Evolutionary conservation across 1,140 invertebrate genomes (phyloP).

Genomic region (Manduca sexta): DNA sequence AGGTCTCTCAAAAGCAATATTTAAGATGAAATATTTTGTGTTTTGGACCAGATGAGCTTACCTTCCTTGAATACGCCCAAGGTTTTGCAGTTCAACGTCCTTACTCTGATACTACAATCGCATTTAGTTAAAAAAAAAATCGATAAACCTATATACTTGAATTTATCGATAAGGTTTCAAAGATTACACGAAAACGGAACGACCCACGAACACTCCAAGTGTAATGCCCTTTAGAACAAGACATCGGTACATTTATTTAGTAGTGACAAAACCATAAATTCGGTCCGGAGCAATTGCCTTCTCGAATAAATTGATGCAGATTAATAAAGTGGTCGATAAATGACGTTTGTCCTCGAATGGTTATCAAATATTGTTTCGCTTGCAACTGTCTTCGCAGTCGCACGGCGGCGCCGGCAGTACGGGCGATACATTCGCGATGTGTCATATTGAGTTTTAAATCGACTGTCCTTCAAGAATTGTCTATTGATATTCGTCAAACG

Average conservation of each 20-base stretch:
- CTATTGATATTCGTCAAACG: not conserved
- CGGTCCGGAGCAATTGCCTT: constrained; percentile 40
- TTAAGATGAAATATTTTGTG: too few relatives aligned
- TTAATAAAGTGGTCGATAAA: constrained; percentile 59
- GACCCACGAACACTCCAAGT: too few relatives aligned
- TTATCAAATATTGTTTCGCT: constrained; percentile 59
- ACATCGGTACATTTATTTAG: constrained; percentile 1
- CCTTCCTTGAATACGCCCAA: too few relatives aligned
- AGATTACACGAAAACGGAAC: too few relatives aligned
- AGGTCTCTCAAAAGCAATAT: too few relatives aligned
- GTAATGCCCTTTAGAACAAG: not conserved
- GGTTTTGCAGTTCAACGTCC: too few relatives aligned
- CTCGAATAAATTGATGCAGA: constrained; percentile 62
- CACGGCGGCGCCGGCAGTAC: constrained; percentile 24
- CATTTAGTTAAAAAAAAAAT: too few relatives aligned
- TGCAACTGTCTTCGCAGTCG: constrained; percentile 44
- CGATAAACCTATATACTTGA: too few relatives aligned
- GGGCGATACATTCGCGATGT: constrained; percentile 19
- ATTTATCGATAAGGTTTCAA: too few relatives aligned
- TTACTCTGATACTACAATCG: too few relatives aligned
- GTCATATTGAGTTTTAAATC: constrained; percentile 4
- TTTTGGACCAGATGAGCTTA: too few relatives aligned
- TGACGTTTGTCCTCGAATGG: constrained; percentile 34
- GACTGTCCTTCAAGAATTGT: too few relatives aligned
- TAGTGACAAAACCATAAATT: constrained; percentile 1